Conservation (phyloP, 2,888 invertebrate genomes). For the Lochmaea crataegi region DNA sequence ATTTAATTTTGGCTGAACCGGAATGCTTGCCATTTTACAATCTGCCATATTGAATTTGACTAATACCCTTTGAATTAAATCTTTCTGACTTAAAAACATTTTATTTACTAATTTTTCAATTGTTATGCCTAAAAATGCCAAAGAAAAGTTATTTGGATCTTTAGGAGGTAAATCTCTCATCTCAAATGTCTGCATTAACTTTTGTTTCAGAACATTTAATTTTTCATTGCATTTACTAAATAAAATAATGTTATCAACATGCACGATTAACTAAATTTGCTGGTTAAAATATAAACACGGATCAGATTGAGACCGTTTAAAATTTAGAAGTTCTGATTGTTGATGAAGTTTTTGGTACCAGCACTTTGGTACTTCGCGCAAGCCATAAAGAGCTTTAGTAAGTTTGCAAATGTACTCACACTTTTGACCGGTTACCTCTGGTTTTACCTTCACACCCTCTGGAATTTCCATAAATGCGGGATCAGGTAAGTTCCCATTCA, state of each 20-base stretch:
- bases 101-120: background rate
- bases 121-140: conserved; percentile 6
- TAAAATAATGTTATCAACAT: conserved; percentile 12
- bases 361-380: conserved; percentile 23
- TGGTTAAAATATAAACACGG: conserved; percentile 14
- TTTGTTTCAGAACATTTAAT: background rate
- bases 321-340: conserved; percentile 4
- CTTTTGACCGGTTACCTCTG: background rate
- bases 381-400: conserved; percentile 29
- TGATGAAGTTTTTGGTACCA: conserved; percentile 20
- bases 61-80: conserved; percentile 2
- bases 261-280: conserved; percentile 3
- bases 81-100: conserved; percentile 12
- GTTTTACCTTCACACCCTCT: conserved; percentile 18
- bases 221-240: conserved; percentile 5
- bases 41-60: conserved; percentile 25
- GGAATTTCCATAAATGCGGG: conserved; percentile 33
- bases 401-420: conserved; percentile 29
- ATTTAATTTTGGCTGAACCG: conserved; percentile 27
- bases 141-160: background rate
- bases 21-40: conserved; percentile 19
- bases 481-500: conserved; percentile 25
- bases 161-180: background rate
- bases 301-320: conserved; percentile 20
- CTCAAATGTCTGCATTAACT: conserved; percentile 13